Percentiles rank a stretch among this genome's conserved stretches.
These are phyloP conservation scores for Procavia capensis DNA, from an alignment of 2,113 vertebrate genomes.

Conservation along the genomic window DNA sequence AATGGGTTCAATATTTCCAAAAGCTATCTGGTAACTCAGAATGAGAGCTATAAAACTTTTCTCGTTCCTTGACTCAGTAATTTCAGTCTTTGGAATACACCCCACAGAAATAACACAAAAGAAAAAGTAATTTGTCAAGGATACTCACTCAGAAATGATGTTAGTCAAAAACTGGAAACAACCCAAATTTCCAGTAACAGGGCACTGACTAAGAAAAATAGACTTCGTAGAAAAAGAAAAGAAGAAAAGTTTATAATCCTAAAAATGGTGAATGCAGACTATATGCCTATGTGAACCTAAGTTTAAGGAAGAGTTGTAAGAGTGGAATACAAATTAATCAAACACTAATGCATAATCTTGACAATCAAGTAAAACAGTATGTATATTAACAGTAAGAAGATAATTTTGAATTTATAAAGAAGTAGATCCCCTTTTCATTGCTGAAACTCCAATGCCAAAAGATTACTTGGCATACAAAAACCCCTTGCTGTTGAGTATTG, in stretches of 20 bases:
- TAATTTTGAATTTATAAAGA: constrained; percentile 13
- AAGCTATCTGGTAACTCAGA: constrained; percentile 38
- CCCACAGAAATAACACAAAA: constrained; percentile 54
- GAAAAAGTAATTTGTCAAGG: constrained; percentile 48
- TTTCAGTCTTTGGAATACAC: constrained; percentile 52
- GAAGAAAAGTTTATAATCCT: constrained; percentile 38
- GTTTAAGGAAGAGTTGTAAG: background rate
- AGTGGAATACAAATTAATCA: background rate
- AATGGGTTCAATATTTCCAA: constrained; percentile 36
- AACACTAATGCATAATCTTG: background rate
- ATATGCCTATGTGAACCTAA: background rate
- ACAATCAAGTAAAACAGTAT: background rate
- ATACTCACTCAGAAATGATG: constrained; percentile 27
- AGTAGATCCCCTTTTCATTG: background rate
- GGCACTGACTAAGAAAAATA: constrained; percentile 44
- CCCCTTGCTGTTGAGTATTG: no score
- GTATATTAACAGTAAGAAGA: background rate
- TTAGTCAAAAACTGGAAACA: constrained; percentile 43
- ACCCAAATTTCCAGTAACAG: constrained; percentile 22
- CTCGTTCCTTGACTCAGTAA: constrained; percentile 43
- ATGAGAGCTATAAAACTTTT: constrained; percentile 58
- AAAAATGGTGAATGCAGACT: background rate
- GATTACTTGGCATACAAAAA: background rate
- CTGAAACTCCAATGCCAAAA: background rate
- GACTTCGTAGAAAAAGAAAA: background rate